Conservation (phyloP, 2,888 invertebrate species). For the Polydrusus tereticollis region DNA sequence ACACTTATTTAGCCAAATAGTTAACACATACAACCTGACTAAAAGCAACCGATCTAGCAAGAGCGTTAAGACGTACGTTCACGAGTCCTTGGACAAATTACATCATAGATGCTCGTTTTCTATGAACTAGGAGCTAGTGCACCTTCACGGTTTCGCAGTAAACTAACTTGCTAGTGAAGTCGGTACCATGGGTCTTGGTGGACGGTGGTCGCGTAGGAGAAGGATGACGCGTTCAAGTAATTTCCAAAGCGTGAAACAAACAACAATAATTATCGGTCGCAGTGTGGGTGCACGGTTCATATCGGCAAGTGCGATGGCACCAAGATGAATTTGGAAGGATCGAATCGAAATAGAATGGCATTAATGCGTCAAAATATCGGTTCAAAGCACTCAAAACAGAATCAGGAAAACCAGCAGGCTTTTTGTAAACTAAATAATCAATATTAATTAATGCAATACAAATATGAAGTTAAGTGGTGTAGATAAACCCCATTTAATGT, state of each 20-base stretch:
- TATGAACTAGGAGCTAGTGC: conserved; percentile 45
- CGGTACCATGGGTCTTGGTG: conserved; percentile 46
- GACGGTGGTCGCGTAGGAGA: conserved; percentile 52
- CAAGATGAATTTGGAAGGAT: background rate
- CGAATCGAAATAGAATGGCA: background rate
- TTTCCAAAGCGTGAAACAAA: conserved; percentile 45
- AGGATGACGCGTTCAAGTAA: conserved; percentile 51
- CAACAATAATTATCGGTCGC: conserved; percentile 43
- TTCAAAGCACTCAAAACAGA: no score
- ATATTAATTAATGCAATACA: no score
- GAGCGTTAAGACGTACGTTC: conserved; percentile 9
- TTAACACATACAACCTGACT: conserved; percentile 3
- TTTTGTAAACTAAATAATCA: no score
- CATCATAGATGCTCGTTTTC: conserved; percentile 46
- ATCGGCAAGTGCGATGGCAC: conserved; percentile 23
- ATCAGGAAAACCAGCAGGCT: no score
- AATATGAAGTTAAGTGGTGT: no score
- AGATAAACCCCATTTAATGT: no score
- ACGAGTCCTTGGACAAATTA: conserved; percentile 42
- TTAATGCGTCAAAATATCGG: background rate
- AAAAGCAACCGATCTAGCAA: background rate
- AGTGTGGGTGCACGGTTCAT: conserved; percentile 45
- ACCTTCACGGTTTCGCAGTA: conserved; percentile 39
- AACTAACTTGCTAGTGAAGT: conserved; percentile 42
- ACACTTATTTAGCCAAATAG: background rate